These are phyloP conservation scores for Morinoia aosen DNA, from an alignment of 2,888 invertebrate species.

Conservation along the genomic window DNA sequence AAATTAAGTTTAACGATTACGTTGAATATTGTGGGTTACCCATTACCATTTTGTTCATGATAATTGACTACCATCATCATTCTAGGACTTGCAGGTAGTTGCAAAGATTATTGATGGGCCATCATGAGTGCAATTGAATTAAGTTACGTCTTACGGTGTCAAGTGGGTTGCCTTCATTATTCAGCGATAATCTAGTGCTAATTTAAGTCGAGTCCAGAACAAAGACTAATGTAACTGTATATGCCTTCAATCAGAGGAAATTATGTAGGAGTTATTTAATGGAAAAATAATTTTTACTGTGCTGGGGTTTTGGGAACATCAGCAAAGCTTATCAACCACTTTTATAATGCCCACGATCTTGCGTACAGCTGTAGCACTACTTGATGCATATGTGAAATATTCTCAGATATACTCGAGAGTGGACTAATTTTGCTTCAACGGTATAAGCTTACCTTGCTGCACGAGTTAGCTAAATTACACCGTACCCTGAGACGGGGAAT, in stretches of 20 bases:
- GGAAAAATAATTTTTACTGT: background rate
- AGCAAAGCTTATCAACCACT: background rate
- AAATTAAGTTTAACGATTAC: background rate
- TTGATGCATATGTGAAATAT: background rate
- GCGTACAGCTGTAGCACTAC: background rate
- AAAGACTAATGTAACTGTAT: background rate
- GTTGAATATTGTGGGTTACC: background rate
- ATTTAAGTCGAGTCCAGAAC: background rate
- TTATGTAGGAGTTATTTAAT: background rate
- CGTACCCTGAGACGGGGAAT: too few relatives aligned
- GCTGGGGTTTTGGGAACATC: background rate
- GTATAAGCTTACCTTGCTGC: background rate
- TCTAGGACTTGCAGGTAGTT: background rate
- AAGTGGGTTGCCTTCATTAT: background rate
- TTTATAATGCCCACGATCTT: background rate
- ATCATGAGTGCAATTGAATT: background rate
- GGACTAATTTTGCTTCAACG: background rate
- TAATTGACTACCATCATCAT: background rate
- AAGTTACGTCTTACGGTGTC: background rate
- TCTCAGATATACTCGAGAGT: background rate
- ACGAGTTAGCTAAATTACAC: background rate
- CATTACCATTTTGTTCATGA: background rate
- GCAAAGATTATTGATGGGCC: background rate
- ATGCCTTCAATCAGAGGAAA: background rate
- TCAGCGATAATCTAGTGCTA: background rate